Evolutionary conservation across 2,888 invertebrate species (phyloP).

Genomic region (Halocaridina rubra): DNA sequence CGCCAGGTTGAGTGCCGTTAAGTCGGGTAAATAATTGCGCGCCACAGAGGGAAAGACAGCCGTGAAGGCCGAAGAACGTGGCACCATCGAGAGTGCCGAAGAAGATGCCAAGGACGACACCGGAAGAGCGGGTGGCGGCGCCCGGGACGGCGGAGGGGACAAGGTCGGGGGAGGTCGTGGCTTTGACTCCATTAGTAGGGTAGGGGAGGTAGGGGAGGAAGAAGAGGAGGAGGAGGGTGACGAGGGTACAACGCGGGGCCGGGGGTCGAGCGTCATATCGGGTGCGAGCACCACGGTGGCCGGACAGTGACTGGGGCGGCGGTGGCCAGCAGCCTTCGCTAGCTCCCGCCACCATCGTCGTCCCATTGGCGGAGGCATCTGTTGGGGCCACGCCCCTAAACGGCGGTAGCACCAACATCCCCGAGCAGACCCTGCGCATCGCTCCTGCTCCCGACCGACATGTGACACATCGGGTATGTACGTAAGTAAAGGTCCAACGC

Average conservation of each 20-base stretch:
- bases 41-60: slow-evolving; percentile 66
- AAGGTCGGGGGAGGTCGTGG: slow-evolving; percentile 31
- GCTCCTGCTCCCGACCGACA: slow-evolving; percentile 17
- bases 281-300: slow-evolving; percentile 48
- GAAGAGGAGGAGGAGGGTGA: slow-evolving; percentile 46
- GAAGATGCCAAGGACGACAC: slow-evolving; percentile 72
- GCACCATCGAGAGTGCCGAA: slow-evolving; percentile 76
- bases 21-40: slow-evolving; percentile 57
- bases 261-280: slow-evolving; percentile 50
- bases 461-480: not conserved
- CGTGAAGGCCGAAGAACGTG: slow-evolving; percentile 75
- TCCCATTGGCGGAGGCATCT: slow-evolving; percentile 40
- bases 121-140: slow-evolving; percentile 74
- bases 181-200: slow-evolving; percentile 23
- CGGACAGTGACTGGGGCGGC: slow-evolving; percentile 56
- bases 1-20: slow-evolving; percentile 78
- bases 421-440: slow-evolving; percentile 24
- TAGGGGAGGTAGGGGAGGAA: slow-evolving; percentile 50
- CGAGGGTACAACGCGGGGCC: slow-evolving; percentile 49
- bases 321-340: slow-evolving; percentile 30
- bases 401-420: slow-evolving; percentile 28
- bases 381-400: slow-evolving; percentile 46
- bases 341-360: slow-evolving; percentile 49
- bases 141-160: slow-evolving; percentile 51
- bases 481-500: too few species aligned